Evolutionary conservation across 2,888 invertebrate species (phyloP).

Genomic region (Caenorhabditis sulstoni): DNA sequence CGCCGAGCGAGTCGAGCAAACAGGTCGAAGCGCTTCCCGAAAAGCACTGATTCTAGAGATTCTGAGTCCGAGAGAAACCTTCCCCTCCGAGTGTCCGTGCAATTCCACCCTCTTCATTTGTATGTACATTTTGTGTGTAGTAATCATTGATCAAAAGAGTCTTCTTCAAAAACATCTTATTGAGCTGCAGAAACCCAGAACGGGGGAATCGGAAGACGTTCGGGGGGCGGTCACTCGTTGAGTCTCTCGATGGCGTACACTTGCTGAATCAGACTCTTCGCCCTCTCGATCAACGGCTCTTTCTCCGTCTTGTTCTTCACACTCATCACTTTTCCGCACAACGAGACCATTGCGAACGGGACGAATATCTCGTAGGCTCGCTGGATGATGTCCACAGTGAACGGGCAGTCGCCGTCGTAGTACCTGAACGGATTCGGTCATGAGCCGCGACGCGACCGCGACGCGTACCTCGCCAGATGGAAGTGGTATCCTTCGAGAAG

Average conservation of each 20-base stretch:
- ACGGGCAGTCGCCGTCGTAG: conserved; percentile 57
- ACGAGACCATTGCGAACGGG: conserved; percentile 68
- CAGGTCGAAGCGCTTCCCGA: conserved; percentile 32
- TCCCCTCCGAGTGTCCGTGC: conserved; percentile 6
- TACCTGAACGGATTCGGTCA: conserved; percentile 49
- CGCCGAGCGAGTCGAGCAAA: conserved; percentile 11
- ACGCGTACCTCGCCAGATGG: conserved; percentile 52
- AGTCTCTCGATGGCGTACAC: conserved; percentile 62
- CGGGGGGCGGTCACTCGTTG: conserved; percentile 26
- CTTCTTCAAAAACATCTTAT: not conserved
- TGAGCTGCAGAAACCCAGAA: not conserved
- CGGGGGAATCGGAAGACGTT: not conserved
- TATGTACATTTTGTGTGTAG: conserved; percentile 23
- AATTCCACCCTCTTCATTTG: conserved; percentile 34
- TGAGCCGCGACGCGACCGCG: not conserved
- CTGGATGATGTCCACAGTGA: conserved; percentile 63
- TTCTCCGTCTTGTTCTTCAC: conserved; percentile 62
- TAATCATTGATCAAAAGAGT: conserved; percentile 11
- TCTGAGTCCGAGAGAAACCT: not conserved
- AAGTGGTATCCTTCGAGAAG: conserved; percentile 66
- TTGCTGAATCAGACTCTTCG: conserved; percentile 65
- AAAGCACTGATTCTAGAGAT: conserved; percentile 34
- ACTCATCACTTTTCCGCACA: conserved; percentile 66
- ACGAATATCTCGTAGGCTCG: conserved; percentile 64
- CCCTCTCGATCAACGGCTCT: conserved; percentile 66